Base-by-base conservation (phyloP, 2,113 vertebrate species). In the Bujurquina vittata region DNA sequence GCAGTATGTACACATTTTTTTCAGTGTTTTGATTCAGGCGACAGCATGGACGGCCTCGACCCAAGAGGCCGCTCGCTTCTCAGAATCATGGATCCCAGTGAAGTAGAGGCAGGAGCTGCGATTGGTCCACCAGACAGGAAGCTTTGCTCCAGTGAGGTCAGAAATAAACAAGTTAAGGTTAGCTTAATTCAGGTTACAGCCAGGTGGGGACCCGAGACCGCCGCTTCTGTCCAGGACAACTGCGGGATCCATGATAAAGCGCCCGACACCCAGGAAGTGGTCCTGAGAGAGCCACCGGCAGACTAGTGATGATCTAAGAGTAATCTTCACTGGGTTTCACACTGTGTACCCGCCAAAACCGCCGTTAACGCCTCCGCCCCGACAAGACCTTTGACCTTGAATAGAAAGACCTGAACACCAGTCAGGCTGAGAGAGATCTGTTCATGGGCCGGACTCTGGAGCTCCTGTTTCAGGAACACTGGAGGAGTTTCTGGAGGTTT, bases 251-350 rank as follows among this genome's bases (percentile, higher is more conserved):
- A 60, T 8, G 29, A 82, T 18, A 3, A 49, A 14, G 40, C 20
- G 37, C 86, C 81, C 52, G 22, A 67, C 80, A 79, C 87, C 91
- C 88, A 94, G 92, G 93, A 91, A 90, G 85, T 80, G 84, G 90
- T 93, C 91, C 93, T 95, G 93, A 93, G 88, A 85, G 88, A 84
- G 80, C 88, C 85, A 76, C 67, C 20, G 58, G 46, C 84, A 88
- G 86, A 90, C 89, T 72, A 88, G 59, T 86, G 84, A 86, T 84
- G 87, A 84, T 77, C 55, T 20, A 58, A 10, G 20, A 75, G 89
- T 86, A 88, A 80, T 77, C 82, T 84, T 89, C 75, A 1, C 90
- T 83, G 90, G 89, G 78, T 81, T 87, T 77, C 63, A 80, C 80
- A 61, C 57, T 72, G 62, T 35, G 35, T 31, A 46, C 35, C 84